phyloP scores from a whole-genome alignment of 1,140 invertebrate species.

The Cyrtorhinus lividipennis region DNA sequence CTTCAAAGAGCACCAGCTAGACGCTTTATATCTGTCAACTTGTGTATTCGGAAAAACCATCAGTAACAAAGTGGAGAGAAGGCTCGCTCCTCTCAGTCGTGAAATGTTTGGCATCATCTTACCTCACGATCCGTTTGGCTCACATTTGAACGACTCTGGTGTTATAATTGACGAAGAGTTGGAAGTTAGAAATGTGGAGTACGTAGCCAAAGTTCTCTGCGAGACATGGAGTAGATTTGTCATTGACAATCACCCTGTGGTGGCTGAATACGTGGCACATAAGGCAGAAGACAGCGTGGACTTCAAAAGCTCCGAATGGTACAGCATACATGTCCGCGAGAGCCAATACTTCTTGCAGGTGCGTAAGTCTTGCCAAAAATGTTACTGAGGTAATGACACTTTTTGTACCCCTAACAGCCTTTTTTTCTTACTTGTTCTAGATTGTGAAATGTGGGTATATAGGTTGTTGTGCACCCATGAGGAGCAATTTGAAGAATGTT shows the following conservation, averaged over 20 bases:
- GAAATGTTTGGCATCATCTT: background rate
- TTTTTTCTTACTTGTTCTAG: background rate
- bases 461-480: background rate
- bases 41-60: background rate
- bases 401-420: background rate
- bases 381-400: background rate
- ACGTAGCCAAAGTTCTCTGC: background rate
- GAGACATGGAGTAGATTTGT: background rate
- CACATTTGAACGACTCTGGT: background rate
- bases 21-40: background rate
- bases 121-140: background rate
- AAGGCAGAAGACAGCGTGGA: background rate
- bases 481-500: background rate
- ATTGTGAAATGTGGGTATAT: background rate
- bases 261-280: background rate
- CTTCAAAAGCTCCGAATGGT: background rate
- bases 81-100: background rate
- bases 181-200: background rate
- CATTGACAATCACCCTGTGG: background rate
- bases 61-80: background rate
- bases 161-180: background rate
- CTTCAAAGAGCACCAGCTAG: background rate
- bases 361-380: background rate
- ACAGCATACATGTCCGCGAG: background rate
- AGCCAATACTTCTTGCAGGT: background rate